Evolutionary conservation across 2,113 vertebrate genomes (phyloP), one percentile per base, ranked within the genome.

Genomic region (Osmerus mordax): DNA sequence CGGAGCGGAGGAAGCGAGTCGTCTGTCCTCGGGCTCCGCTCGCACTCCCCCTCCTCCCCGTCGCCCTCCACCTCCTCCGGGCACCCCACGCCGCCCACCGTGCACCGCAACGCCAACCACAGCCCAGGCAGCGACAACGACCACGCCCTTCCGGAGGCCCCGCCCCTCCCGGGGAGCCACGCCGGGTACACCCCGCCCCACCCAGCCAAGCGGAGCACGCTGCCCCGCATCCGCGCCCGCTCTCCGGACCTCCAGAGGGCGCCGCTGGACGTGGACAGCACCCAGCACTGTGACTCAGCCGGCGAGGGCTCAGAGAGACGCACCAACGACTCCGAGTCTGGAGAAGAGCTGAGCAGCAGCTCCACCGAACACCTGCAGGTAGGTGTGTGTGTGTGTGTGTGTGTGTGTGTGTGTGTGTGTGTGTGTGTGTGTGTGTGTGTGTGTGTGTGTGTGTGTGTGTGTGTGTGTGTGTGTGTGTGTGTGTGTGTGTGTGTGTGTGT

Each of bases 281-380:
- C 67, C 0, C 70, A 61, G 8, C 71, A 32, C 62, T 91, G 89
- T 70, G 94, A 95, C 86, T 96, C 93, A 0, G 96, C 96, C 75
- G 88, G 88, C 64, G 96, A 97, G 76, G 86, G 88, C 64, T 92
- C 86, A 8, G 95, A 98, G 82, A 93, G 91, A 67, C 84, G 90
- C 71, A 93, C 89, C 68, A 94, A 94, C 2, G 95, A 97, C 88
- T 98, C 96, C 0, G 96, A 97, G 81, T 98, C 97, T 0, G 96
- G 96, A 75, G 96, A 98, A 19, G 96, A 99, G n/a, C 93, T 97
- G 62, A 98, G 96, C 84, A 96, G 94, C 88, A 97, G 96, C 72
- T 97, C 97, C 70, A 96, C 94, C 0, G 97, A 99, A 69, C 95
- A 95, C 67, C 92, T 94, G 36, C 93, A 97, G 96, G 97, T 99